Conservation (phyloP, 2,888 invertebrate genomes). For the Morpho achilles region DNA sequence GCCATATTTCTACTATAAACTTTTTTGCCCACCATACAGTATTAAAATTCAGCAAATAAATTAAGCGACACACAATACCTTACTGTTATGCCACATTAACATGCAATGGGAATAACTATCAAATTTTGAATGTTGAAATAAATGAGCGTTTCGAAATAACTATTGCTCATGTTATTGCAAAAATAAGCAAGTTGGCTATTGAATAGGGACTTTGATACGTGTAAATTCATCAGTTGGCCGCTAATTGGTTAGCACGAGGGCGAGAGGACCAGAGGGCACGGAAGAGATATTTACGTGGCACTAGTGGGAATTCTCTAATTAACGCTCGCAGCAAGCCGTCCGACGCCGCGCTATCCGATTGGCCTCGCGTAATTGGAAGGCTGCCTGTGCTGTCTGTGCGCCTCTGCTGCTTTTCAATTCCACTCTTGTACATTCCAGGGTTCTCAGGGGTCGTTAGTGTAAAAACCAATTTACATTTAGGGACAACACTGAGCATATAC, state of each 20-base stretch:
- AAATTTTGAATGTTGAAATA: too few relatives aligned
- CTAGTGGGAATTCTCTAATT: constrained; percentile 62
- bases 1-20: too few relatives aligned
- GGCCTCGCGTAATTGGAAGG: constrained; percentile 51
- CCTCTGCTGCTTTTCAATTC: constrained; percentile 34
- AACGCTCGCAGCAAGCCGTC: constrained; percentile 43
- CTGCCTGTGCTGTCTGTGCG: constrained; percentile 35
- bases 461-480: neutral
- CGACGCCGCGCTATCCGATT: constrained; percentile 34
- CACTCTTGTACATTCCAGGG: constrained; percentile 12
- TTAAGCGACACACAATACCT: too few relatives aligned
- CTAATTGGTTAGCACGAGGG: constrained; percentile 66
- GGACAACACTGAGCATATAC: too few relatives aligned
- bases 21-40: too few relatives aligned
- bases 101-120: too few relatives aligned
- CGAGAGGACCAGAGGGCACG: constrained; percentile 48
- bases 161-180: too few relatives aligned
- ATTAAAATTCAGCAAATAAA: too few relatives aligned
- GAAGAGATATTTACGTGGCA: constrained; percentile 35
- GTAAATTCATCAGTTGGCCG: constrained; percentile 57
- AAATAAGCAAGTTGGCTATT: constrained; percentile 31
- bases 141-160: too few relatives aligned
- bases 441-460: constrained; percentile 1
- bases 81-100: too few relatives aligned
- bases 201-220: constrained; percentile 57